phyloP scores from a whole-genome alignment of 2,888 invertebrate species.

The Ametastegia equiseti region DNA sequence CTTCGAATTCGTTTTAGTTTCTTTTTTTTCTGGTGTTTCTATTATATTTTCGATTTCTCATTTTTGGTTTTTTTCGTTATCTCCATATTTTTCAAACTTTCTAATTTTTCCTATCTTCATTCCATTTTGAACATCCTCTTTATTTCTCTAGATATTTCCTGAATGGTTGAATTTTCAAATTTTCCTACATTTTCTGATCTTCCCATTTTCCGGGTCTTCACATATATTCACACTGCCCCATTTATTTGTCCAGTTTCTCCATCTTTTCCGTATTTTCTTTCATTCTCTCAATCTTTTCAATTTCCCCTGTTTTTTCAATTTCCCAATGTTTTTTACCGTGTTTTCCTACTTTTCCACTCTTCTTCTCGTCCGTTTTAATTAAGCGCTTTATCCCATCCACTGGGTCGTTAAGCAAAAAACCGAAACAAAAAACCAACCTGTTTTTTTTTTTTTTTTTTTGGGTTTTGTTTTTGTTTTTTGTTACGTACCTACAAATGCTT shows the following conservation, averaged over 20 bases:
- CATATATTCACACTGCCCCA: no score
- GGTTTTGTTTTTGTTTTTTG: not conserved
- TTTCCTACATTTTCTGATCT: not conserved
- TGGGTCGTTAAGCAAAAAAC: not conserved
- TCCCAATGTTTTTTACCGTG: not conserved
- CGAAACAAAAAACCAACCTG: not conserved
- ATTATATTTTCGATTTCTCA: not conserved
- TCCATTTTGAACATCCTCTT: not conserved
- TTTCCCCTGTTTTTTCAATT: not conserved
- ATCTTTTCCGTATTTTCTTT: not conserved
- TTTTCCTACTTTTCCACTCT: not conserved
- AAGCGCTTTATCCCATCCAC: constrained; percentile 10
- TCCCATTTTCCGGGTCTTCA: not conserved
- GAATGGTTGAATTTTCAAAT: not conserved
- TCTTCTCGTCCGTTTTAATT: constrained; percentile 2
- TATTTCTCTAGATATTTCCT: not conserved
- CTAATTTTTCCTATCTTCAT: not conserved
- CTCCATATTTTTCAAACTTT: not conserved
- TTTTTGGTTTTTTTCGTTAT: not conserved
- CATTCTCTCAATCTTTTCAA: not conserved
- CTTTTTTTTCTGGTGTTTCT: not conserved
- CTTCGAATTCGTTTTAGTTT: not conserved
- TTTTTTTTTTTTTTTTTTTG: not conserved
- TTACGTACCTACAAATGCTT: constrained; percentile 21
- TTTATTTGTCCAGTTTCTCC: not conserved